Percentiles rank a stretch among this genome's conserved stretches.
Evolutionary conservation across 1,140 invertebrate genomes (phyloP).

Genomic region (Caenorhabditis latens): DNA sequence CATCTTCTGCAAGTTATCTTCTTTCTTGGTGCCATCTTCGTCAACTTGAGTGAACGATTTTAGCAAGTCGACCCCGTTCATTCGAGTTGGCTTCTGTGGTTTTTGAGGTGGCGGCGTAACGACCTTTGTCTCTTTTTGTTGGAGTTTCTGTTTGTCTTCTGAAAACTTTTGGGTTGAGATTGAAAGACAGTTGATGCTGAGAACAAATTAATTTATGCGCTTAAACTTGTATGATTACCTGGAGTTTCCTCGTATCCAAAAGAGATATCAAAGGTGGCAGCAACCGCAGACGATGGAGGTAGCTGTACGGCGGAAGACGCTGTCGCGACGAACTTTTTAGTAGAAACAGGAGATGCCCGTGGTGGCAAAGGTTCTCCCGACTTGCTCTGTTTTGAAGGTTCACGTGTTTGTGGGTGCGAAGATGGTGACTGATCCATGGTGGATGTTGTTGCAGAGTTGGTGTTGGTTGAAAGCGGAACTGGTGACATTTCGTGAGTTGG

Average conservation of each 20-base stretch:
- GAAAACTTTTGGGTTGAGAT: background rate
- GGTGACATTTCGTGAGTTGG: slow-evolving; percentile 25
- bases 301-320: background rate
- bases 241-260: slow-evolving; percentile 43
- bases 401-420: background rate
- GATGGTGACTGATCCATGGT: background rate
- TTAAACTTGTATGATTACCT: background rate
- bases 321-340: background rate
- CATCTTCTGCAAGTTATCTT: background rate
- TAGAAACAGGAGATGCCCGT: background rate
- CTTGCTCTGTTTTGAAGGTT: background rate
- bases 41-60: background rate
- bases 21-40: background rate
- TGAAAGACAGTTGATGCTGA: too few relatives aligned
- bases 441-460: background rate
- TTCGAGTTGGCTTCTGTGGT: background rate
- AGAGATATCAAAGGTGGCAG: slow-evolving; percentile 5
- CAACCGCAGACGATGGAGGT: background rate
- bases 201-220: too few relatives aligned
- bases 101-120: background rate
- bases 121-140: background rate
- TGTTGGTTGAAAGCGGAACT: background rate
- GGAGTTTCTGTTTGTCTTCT: background rate
- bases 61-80: background rate
- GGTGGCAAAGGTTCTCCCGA: background rate